Evolutionary conservation across 1,140 invertebrate species (phyloP), one percentile per base, ranked within the genome.

Genomic region (Aradophagus sp.): DNA sequence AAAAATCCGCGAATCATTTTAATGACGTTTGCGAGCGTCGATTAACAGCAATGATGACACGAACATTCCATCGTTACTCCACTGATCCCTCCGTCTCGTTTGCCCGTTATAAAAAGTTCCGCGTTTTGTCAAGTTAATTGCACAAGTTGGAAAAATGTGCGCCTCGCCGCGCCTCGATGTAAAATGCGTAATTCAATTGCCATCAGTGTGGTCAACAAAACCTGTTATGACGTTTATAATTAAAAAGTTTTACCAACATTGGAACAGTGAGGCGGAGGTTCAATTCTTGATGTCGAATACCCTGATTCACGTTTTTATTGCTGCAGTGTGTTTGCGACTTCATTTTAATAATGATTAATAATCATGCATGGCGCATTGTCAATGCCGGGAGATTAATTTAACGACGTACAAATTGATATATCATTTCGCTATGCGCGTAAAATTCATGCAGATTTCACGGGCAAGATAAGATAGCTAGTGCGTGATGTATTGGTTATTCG

Each of bases 101-200:
- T 53, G 34, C 38, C 26, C 16, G 35, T 17, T 27, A 50, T 56
- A 66, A 44, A n/a, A n/a, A n/a, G n/a, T n/a, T n/a, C n/a, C n/a
- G n/a, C n/a, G n/a, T 41, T 56, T 26, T 39, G 45, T 58, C 45
- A 44, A 67, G 39, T 67, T 66, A 67, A 67, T n/a, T n/a, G n/a
- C n/a, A n/a, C n/a, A n/a, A n/a, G n/a, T 67, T 67, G 53, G 44
- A 56, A 56, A 66, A 66, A 56, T 66, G 42, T 66, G 56, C 56
- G 42, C 56, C 47, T 56, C 35, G 29, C 50, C 5, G 23, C 29
- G 48, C 50, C n/a, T n/a, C n/a, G n/a, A n/a, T n/a, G n/a, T n/a
- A 48, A 67, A 56, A 44, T 67, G 27, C 58, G 44, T 67, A 58
- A 67, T 67, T 45, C 44, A 67, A 52, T 58, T 67, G 32, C 38